Conservation (phyloP, 2,888 invertebrate species). For the Zygogramma bicolorata region DNA sequence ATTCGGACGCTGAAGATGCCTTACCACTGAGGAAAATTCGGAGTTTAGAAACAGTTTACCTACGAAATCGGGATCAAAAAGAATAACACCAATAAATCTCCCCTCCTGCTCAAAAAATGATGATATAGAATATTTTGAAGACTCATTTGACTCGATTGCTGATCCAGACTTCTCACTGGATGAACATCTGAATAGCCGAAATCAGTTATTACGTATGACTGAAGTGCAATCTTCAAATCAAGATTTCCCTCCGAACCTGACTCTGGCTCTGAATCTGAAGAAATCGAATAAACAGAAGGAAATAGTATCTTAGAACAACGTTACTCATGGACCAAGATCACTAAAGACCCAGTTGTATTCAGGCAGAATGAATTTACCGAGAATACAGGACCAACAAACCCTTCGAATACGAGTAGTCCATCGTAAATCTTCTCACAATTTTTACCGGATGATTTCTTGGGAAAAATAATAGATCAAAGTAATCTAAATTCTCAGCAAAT, state of each 20-base stretch:
- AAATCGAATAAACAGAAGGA: not conserved
- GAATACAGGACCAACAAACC: slow-evolving; percentile 16
- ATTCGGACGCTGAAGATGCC: not conserved
- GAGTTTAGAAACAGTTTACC: not conserved
- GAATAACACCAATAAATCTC: not conserved
- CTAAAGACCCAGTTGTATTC: slow-evolving; percentile 7
- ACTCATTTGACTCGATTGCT: not conserved
- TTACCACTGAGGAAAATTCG: not conserved
- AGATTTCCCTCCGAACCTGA: not conserved
- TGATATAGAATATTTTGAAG: not conserved
- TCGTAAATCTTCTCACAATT: slow-evolving; percentile 7
- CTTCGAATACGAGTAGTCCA: slow-evolving; percentile 8
- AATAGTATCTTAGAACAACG: not conserved
- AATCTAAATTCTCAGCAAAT: not conserved
- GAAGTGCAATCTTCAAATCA: not conserved
- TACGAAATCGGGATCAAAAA: not conserved
- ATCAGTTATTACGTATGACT: not conserved
- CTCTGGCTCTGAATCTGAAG: not conserved
- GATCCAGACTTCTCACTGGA: not conserved
- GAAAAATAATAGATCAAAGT: not conserved
- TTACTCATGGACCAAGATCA: slow-evolving; percentile 13
- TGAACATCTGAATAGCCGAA: not conserved
- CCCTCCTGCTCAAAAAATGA: not conserved
- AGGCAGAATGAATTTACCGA: slow-evolving; percentile 4
- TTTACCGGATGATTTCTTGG: not conserved